Conservation (phyloP, 2,888 invertebrate species). For the Bibio marci region DNA sequence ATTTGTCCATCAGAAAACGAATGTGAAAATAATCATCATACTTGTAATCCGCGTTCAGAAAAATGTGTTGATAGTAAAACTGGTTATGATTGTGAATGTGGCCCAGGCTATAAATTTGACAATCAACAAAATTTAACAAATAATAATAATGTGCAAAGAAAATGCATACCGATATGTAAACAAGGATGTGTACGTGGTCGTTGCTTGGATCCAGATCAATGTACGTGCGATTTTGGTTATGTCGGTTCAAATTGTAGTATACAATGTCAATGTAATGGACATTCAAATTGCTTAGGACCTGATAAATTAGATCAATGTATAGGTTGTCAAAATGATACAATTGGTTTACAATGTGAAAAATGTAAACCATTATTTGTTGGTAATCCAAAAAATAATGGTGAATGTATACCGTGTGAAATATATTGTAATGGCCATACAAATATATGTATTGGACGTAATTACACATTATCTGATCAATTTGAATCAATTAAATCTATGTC, state of each 20-base stretch:
- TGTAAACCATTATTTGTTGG: conserved; percentile 86
- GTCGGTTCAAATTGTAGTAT: conserved; percentile 88
- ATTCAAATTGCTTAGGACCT: conserved; percentile 79
- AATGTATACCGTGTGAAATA: conserved; percentile 72
- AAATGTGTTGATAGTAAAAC: conserved; percentile 65
- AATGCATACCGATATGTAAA: conserved; percentile 63
- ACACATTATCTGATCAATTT: conserved; percentile 19
- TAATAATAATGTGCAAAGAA: conserved; percentile 16
- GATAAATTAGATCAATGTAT: conserved; percentile 66
- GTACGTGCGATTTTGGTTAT: conserved; percentile 86
- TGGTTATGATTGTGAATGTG: conserved; percentile 78
- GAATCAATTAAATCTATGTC: conserved; percentile 30
- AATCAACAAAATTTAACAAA: conserved; percentile 15
- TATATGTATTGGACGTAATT: conserved; percentile 47
- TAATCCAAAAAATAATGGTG: conserved; percentile 67
- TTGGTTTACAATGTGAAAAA: conserved; percentile 81
- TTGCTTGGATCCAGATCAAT: conserved; percentile 67
- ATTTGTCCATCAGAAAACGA: conserved; percentile 87
- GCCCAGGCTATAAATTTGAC: conserved; percentile 46
- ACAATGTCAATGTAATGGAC: conserved; percentile 88
- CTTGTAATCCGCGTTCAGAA: conserved; percentile 73
- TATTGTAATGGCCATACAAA: conserved; percentile 82
- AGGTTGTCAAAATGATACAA: conserved; percentile 80
- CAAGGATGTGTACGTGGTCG: conserved; percentile 75
- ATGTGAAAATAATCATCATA: conserved; percentile 79